Evolutionary conservation across 2,113 vertebrate species (phyloP).

Genomic region (Psilopsiagon aymara): DNA sequence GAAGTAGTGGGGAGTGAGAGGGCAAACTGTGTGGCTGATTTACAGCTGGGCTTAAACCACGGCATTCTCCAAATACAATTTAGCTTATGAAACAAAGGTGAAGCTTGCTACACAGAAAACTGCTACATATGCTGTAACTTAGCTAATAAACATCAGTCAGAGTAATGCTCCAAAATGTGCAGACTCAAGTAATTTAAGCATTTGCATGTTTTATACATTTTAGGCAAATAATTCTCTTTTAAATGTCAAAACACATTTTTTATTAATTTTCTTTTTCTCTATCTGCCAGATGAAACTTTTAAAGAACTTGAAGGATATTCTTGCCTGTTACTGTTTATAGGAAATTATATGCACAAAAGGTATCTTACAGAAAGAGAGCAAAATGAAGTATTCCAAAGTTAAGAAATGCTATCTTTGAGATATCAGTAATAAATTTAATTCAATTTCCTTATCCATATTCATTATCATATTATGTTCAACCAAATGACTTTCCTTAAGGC

Average conservation of each 20-base stretch:
- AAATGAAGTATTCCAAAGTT: background rate
- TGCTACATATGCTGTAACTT: background rate
- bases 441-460: background rate
- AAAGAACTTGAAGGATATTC: background rate
- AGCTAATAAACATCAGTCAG: background rate
- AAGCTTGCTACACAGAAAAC: background rate
- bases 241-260: conserved; percentile 52
- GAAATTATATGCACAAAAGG: background rate
- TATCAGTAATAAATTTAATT: background rate
- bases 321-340: background rate
- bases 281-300: conserved; percentile 1
- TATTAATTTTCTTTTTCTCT: conserved; percentile 35
- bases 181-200: background rate
- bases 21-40: no score
- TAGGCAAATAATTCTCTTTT: conserved; percentile 45
- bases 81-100: background rate
- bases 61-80: background rate
- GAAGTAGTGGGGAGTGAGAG: no score
- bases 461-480: background rate
- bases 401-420: background rate
- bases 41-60: no score
- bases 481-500: background rate
- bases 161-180: conserved; percentile 2
- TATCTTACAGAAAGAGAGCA: background rate
- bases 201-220: conserved; percentile 35